Evolutionary conservation across 2,113 vertebrate genomes (phyloP).

Genomic region (Syrmaticus mikado): DNA sequence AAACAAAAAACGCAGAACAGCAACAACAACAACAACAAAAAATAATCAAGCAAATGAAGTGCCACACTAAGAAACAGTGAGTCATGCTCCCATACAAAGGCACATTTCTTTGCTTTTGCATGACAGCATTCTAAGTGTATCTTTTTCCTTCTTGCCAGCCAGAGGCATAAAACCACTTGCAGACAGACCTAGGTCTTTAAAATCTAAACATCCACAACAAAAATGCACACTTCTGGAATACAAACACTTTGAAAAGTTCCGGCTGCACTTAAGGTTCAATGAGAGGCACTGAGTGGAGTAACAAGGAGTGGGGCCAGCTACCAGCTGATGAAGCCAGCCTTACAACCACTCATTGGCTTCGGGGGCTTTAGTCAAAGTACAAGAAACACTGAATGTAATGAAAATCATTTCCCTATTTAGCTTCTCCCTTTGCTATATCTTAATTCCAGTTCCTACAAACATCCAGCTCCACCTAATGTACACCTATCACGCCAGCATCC

Average conservation of each 20-base stretch:
- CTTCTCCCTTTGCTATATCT: background rate
- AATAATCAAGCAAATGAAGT: slow-evolving; percentile 2
- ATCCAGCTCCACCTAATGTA: background rate
- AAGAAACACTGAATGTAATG: background rate
- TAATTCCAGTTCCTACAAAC: background rate
- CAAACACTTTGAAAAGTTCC: slow-evolving; percentile 43
- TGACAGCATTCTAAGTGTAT: slow-evolving; percentile 53
- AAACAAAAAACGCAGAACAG: background rate
- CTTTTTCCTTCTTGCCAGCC: slow-evolving; percentile 65
- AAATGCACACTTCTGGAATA: slow-evolving; percentile 26
- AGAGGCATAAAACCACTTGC: slow-evolving; percentile 48
- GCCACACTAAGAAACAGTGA: slow-evolving; percentile 52
- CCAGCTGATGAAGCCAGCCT: background rate
- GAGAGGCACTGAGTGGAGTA: background rate
- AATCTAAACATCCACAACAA: slow-evolving; percentile 54
- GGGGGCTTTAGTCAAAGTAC: background rate
- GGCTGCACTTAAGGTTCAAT: slow-evolving; percentile 31
- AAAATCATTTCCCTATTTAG: background rate
- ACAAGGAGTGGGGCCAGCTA: background rate
- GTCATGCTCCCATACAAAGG: slow-evolving; percentile 41
- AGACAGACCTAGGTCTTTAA: slow-evolving; percentile 33
- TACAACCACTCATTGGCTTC: background rate
- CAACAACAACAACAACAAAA: slow-evolving; percentile 15
- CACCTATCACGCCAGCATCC: background rate
- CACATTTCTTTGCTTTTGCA: slow-evolving; percentile 58